Evolutionary conservation across 2,113 vertebrate species (phyloP), one percentile per base, ranked within the genome.

Genomic region (Ptychochromis oligacanthus): DNA sequence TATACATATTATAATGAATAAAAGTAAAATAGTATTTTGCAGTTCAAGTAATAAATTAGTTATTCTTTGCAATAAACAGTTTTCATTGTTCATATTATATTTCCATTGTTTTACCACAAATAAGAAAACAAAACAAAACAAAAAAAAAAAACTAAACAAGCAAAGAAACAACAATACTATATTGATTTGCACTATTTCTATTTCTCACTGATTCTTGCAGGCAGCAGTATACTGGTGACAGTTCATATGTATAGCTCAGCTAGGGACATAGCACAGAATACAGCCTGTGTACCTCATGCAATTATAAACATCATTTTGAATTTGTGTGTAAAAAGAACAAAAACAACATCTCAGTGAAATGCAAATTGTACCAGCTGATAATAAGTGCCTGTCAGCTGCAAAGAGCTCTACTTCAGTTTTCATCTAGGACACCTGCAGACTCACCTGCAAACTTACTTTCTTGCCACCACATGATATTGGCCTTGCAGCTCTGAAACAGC

Each of bases 261-360:
- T 31, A 4, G 24, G 0, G 65, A 52, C 43, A 70, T 11, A 31
- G 43, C 43, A 28, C 22, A 1, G 1, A 1, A 24, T 20, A 0
- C 43, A 52, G 43, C 17, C 65, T 8, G 43, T 5, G 65, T 0
- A 0, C 17, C 5, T 70, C 12, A 4, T 52, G 43, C 43, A 70
- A 20, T 1, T 70, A 0, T 52, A 8, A 52, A 38, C 5, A 70
- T 49, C 52, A 20, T 70, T 70, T 52, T 70, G 65, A 70, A 31
- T 70, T 52, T 31, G 24, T 7, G 20, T 70, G 65, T 28, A 70
- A 49, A 64, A 28, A 28, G 40, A 22, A 40, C 22, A 67, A 28
- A 67, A 67, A 38, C 26, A 67, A 52, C 17, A 4, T 4, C 0
- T 31, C 43, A 3, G 65, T 70, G 65, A 31, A 52, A 70, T 70